Base-by-base conservation (phyloP, 2,888 invertebrate species). In the Scaptomyza tumidula region DNA sequence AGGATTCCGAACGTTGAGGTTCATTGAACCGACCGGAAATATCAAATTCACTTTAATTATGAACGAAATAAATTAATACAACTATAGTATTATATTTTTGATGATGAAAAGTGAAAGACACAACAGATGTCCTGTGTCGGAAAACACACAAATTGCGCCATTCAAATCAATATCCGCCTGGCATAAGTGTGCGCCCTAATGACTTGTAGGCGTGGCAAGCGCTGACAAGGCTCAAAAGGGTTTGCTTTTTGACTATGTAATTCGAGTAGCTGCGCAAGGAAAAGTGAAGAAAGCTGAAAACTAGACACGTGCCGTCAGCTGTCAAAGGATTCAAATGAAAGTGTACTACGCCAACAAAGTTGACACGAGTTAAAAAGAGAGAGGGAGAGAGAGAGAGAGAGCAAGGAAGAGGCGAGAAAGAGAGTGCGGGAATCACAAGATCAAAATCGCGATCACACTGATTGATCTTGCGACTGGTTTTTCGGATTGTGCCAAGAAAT, bases 11-110 rank as follows among this genome's bases (percentile, higher is more conserved):
- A 49, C 50, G 24, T 7, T 31, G 56, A 11, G 59, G 89, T 80
- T 78, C 84, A 77, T 77, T 88, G 90, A 88, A 89, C 90, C 81
- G 57, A 81, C 78, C 90, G 90, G 90, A 90, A 90, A 90, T 90
- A 90, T 89, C 86, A 69, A 89, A 90, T 90, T 87, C 79, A 66
- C 75, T 77, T 86, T 89, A 90, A 90, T 88, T 88, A 88, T 54
- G 88, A 55, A 69, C 70, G 57, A 71, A 73, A 71, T 60, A 87
- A 89, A 86, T 89, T 89, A 86, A 89, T 89, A 86, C 50, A 50
- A 19, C 41, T 41, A 41, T 9, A 6, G 6, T 9, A 16, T 78
- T 39, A 7, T 39, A 2, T 6, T 39, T 2, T 75, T 86, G 14
- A 3, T 39, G 3, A 6, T 75, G 83, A 82, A 83, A 83, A 83